phyloP scores from a whole-genome alignment of 2,797 vertebrate species.

The Pipistrellus pipistrellus region DNA sequence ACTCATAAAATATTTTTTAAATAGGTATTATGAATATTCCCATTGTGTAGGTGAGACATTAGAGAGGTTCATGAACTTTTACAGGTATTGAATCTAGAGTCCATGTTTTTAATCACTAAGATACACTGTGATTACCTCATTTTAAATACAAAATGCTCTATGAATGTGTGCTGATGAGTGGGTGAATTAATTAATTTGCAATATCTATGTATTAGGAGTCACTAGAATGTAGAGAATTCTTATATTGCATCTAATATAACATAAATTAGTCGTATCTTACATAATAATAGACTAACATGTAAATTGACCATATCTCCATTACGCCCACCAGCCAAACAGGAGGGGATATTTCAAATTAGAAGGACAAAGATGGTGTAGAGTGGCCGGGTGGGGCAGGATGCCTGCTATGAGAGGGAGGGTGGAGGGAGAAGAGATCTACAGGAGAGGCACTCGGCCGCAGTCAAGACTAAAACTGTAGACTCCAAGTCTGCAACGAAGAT shows the following conservation, averaged over 20 bases:
- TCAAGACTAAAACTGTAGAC: too few relatives aligned
- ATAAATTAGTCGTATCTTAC: not conserved
- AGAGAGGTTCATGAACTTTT: conserved; percentile 39
- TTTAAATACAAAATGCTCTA: conserved; percentile 1
- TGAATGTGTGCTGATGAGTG: not conserved
- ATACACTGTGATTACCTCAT: not conserved
- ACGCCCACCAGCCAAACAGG: too few relatives aligned
- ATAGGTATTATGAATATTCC: not conserved
- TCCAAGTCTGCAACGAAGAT: too few relatives aligned
- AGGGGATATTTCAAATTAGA: too few relatives aligned
- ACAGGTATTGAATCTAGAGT: conserved; percentile 2
- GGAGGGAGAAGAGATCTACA: too few relatives aligned
- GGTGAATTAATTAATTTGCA: conserved; percentile 45
- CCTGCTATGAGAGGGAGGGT: too few relatives aligned
- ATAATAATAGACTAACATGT: too few relatives aligned
- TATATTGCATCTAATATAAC: conserved; percentile 28
- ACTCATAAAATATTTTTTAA: not conserved
- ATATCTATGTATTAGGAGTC: conserved; percentile 3
- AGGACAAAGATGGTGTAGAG: too few relatives aligned
- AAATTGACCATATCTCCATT: too few relatives aligned
- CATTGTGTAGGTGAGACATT: conserved; percentile 11
- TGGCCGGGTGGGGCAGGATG: too few relatives aligned
- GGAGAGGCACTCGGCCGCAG: too few relatives aligned
- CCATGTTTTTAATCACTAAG: conserved; percentile 28
- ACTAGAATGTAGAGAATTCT: conserved; percentile 40